Evolutionary conservation across 1,140 invertebrate species (phyloP), one percentile per base, ranked within the genome.

Genomic region (Pemphigus obesinymphae): DNA sequence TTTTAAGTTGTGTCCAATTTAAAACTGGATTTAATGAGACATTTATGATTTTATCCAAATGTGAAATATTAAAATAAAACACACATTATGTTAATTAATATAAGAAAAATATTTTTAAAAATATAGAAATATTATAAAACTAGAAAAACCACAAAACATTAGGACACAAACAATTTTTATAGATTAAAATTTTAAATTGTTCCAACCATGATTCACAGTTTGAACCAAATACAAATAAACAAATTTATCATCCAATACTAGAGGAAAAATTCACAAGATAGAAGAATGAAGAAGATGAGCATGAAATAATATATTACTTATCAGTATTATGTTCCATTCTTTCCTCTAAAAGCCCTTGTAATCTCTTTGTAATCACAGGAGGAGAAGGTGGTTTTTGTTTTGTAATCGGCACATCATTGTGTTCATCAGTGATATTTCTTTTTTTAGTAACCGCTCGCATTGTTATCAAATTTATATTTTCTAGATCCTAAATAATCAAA

Each of bases 311-410:
- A 15, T 55, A 15, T 55, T 58, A 78, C 17, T 78, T 78, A 55
- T 78, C 73, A 40, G n/a, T 58, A 58, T 78, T 78, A 58, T 85
- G 83, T 26, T 83, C 85, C 76, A 87, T 83, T 45, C 90, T 86
- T 83, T 91, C 90, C 15, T 87, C 89, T 40, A 89, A 89, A 11
- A 91, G 86, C 85, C 89, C 88, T 84, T 91, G 90, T 80, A 91
- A 85, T 86, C 89, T 90, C 82, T 89, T 86, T 17, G 89, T 85
- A 11, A 89, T 86, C 34, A 87, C 88, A 2, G 87, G 85, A 75
- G 87, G 86, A 55, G 73, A 76, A 37, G 85, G 85, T 29, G 83
- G 73, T 48, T 86, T 85, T 82, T 88, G 88, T 82, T 88, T 88
- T 4, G 86, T 85, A 11, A 87, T 86, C 11, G 87, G 84, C 29